These are phyloP conservation scores for Sebastes hubbsi DNA, from an alignment of 2,797 vertebrate genomes.

Conservation along the genomic window DNA sequence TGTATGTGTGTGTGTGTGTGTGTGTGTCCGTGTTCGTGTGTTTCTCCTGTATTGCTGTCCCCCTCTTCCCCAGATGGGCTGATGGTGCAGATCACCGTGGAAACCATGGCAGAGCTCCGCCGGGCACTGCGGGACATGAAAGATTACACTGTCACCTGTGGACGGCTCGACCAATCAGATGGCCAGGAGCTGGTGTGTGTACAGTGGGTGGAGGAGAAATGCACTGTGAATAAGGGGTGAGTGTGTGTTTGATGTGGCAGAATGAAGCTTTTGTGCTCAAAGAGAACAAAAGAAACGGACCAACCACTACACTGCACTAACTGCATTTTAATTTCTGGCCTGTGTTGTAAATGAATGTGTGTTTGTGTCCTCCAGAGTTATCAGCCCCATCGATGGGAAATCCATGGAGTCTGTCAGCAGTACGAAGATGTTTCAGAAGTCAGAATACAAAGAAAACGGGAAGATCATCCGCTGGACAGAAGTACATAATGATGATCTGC, in stretches of 20 bases:
- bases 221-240: constrained; percentile 95
- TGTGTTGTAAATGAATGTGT: not conserved
- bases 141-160: constrained; percentile 94
- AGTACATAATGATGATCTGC: constrained; percentile 71
- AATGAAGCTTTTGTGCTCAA: not conserved
- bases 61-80: constrained; percentile 89
- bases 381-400: constrained; percentile 96
- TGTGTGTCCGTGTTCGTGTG: constrained; percentile 64
- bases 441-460: constrained; percentile 97
- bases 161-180: constrained; percentile 91
- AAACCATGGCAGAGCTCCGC: constrained; percentile 94
- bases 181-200: constrained; percentile 94
- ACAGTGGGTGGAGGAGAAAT: constrained; percentile 96
- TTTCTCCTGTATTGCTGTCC: constrained; percentile 70
- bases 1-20: constrained; percentile 11
- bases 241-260: constrained; percentile 40
- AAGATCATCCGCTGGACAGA: constrained; percentile 99
- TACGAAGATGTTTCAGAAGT: constrained; percentile 95
- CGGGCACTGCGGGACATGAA: constrained; percentile 96
- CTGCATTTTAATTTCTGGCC: not conserved
- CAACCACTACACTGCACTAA: not conserved
- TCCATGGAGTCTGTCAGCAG: constrained; percentile 97
- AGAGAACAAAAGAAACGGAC: not conserved
- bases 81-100: constrained; percentile 98
- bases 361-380: constrained; percentile 79